Evolutionary conservation across 2,113 vertebrate genomes (phyloP).

Genomic region (Laticauda laticaudata): DNA sequence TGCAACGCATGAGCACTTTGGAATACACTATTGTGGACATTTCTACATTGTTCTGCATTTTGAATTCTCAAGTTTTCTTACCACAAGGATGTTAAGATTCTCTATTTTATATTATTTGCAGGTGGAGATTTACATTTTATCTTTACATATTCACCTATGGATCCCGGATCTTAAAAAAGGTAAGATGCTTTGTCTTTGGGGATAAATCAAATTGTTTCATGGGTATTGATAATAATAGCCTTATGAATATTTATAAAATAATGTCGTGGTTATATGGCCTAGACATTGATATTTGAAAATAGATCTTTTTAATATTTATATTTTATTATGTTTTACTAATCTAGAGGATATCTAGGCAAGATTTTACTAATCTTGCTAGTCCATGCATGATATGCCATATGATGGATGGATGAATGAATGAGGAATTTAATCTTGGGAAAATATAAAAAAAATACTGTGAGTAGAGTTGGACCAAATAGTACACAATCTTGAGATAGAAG

Average conservation of each 20-base stretch:
- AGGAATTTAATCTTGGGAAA: neutral
- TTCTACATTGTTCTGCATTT: neutral
- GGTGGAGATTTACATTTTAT: slow-evolving; percentile 97
- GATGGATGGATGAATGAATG: neutral
- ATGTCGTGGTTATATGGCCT: neutral
- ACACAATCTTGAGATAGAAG: neutral
- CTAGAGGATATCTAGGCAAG: neutral
- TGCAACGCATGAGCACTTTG: slow-evolving; percentile 19
- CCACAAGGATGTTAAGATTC: slow-evolving; percentile 32
- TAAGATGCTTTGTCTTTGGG: slow-evolving; percentile 68
- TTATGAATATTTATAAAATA: neutral
- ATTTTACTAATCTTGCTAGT: neutral
- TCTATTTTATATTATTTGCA: slow-evolving; percentile 71
- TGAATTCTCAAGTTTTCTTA: neutral
- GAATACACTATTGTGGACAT: neutral
- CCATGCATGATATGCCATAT: neutral
- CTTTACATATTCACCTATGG: slow-evolving; percentile 97
- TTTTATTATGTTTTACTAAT: neutral
- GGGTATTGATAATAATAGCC: neutral
- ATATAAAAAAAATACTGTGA: neutral
- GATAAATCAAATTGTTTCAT: slow-evolving; percentile 30
- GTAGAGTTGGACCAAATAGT: neutral
- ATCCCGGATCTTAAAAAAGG: slow-evolving; percentile 95
- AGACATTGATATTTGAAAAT: neutral
- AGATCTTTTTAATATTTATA: neutral